A percentile compares a stretch with the other conserved stretches of the same genome.
phyloP scores from a whole-genome alignment of 2,113 vertebrate species.

The Martes martes region DNA sequence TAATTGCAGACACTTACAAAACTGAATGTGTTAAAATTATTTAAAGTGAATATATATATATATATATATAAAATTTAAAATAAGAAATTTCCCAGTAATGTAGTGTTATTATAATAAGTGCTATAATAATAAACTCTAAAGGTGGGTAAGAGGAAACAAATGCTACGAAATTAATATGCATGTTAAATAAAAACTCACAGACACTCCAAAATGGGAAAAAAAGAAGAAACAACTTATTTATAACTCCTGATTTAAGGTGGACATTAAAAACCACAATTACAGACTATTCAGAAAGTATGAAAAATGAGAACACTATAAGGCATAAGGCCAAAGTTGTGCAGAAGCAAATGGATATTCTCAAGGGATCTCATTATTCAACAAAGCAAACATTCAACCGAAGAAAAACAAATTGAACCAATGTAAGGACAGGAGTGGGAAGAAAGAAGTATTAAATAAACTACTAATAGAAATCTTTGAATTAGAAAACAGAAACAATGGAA shows the following conservation, averaged over 20 bases:
- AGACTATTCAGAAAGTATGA: background rate
- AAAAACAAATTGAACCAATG: background rate
- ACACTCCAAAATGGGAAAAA: background rate
- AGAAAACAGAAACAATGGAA: background rate
- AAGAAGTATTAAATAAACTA: background rate
- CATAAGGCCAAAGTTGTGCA: background rate
- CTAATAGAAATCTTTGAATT: background rate
- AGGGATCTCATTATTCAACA: background rate
- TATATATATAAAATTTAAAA: background rate
- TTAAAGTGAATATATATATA: background rate
- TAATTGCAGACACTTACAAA: background rate
- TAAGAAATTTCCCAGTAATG: background rate
- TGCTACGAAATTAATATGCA: background rate
- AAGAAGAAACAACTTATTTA: background rate
- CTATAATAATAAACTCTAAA: background rate
- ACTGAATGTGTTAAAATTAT: background rate
- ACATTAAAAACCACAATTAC: background rate
- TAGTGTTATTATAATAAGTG: background rate
- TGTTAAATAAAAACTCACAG: slow-evolving; percentile 7
- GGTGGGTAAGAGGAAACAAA: background rate
- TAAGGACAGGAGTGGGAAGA: background rate
- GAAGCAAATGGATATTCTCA: background rate
- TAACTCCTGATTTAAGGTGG: background rate
- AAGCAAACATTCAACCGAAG: background rate
- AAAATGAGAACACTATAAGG: background rate